Conservation (phyloP, 2,797 vertebrate genomes). For the Sebastes steindachneri region DNA sequence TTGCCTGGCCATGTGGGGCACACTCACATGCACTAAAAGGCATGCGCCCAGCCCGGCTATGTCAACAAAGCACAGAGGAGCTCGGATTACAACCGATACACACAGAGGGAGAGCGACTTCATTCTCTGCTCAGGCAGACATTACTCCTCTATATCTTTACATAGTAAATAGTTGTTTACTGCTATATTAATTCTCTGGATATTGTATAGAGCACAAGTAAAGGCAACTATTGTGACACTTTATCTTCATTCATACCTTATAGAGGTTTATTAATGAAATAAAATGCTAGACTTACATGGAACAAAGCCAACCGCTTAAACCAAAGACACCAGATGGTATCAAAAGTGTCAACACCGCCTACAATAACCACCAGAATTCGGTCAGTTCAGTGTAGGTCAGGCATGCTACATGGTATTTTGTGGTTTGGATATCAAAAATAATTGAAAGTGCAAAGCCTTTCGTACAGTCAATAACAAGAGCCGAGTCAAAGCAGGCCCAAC, state of each 20-base stretch:
- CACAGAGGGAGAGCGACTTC: no score
- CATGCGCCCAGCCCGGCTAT: no score
- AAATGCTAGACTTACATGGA: background rate
- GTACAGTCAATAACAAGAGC: background rate
- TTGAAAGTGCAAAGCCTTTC: background rate
- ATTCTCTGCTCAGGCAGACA: no score
- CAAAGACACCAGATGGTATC: background rate
- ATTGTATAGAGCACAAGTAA: background rate
- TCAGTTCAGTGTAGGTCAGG: background rate
- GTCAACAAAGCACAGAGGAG: no score
- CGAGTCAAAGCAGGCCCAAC: background rate
- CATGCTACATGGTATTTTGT: background rate
- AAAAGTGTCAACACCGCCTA: constrained; percentile 12
- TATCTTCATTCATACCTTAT: background rate
- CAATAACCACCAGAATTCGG: constrained; percentile 16
- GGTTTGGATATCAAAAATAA: background rate
- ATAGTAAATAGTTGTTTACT: no score
- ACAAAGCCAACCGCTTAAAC: background rate
- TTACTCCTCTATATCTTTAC: no score
- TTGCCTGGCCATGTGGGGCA: no score
- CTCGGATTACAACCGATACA: no score
- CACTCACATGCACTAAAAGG: no score
- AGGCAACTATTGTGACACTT: background rate
- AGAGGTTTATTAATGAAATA: background rate
- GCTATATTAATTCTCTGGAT: no score